Evolutionary conservation across 2,888 invertebrate species (phyloP).

Genomic region (Himalopsyche japonica): DNA sequence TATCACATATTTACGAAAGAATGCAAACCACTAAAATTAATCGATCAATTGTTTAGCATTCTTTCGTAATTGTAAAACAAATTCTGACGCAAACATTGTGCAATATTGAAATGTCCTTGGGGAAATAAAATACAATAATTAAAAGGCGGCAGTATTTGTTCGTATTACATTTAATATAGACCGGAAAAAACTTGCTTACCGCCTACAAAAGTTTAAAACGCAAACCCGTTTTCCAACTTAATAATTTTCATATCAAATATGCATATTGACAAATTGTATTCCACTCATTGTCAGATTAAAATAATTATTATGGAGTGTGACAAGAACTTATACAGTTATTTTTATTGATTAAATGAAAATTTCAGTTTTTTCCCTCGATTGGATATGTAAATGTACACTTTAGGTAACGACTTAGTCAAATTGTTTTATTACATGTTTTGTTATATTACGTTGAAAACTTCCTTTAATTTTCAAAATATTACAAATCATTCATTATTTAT

Average conservation of each 20-base stretch:
- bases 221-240: neutral
- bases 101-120: neutral
- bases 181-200: neutral
- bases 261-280: neutral
- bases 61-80: no score
- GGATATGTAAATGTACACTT: no score
- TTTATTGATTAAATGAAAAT: neutral
- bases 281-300: neutral
- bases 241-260: neutral
- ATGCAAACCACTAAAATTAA: no score
- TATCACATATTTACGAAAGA: no score
- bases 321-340: neutral
- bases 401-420: no score
- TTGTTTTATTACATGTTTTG: no score
- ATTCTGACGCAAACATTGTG: no score
- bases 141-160: neutral
- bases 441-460: no score
- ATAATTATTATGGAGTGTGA: neutral
- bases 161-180: neutral
- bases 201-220: neutral
- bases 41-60: no score
- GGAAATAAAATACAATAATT: neutral
- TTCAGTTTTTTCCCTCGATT: neutral
- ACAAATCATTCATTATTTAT: no score
- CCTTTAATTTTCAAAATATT: no score